Percentiles rank a stretch among this genome's conserved stretches.
phyloP scores from a whole-genome alignment of 2,888 invertebrate species.

The Cephus sareptanus region DNA sequence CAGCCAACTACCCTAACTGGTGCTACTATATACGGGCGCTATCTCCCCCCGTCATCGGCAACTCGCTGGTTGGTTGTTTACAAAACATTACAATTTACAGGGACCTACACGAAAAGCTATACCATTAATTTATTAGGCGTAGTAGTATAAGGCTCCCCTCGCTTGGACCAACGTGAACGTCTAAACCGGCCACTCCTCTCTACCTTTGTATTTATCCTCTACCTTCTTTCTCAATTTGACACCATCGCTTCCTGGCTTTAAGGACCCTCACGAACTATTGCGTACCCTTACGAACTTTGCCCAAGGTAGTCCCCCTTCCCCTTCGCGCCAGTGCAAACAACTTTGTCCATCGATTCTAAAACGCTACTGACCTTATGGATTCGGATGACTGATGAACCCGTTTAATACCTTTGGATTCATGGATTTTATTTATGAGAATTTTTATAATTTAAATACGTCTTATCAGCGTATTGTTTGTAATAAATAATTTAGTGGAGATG shows the following conservation, averaged over 20 bases:
- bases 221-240: conserved; percentile 17
- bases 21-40: conserved; percentile 21
- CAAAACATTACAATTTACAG: conserved; percentile 54
- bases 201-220: conserved; percentile 16
- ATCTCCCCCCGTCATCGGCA: conserved; percentile 38
- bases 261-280: background rate
- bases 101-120: conserved; percentile 45
- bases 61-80: conserved; percentile 52
- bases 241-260: conserved; percentile 24
- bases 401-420: background rate
- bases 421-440: background rate
- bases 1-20: conserved; percentile 21
- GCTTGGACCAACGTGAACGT: conserved; percentile 47
- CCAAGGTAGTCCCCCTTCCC: background rate
- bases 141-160: conserved; percentile 48
- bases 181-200: conserved; percentile 32
- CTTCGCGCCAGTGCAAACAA: background rate
- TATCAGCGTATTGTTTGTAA: background rate
- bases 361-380: background rate
- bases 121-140: conserved; percentile 45
- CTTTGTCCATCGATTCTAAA: background rate
- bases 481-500: background rate
- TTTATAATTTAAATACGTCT: background rate
- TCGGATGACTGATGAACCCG: background rate
- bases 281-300: background rate